A percentile compares a stretch with the other conserved stretches of the same genome.
phyloP scores from a whole-genome alignment of 2,113 vertebrate species.

The Zosterops pallidus region DNA sequence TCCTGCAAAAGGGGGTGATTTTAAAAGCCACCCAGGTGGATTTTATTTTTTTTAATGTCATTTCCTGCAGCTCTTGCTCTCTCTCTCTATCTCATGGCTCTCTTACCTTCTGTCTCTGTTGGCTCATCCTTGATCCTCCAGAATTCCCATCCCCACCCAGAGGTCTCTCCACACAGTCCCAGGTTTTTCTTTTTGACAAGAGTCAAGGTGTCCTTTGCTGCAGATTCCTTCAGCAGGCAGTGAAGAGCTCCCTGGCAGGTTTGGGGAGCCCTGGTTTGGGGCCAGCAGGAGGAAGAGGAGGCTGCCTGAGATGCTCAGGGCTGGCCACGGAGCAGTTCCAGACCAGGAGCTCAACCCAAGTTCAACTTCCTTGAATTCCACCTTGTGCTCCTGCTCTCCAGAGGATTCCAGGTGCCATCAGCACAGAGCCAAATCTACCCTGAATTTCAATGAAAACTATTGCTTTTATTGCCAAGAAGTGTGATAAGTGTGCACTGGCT shows the following conservation, averaged over 20 bases:
- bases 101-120: neutral
- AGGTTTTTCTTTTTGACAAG: neutral
- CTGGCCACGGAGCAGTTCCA: neutral
- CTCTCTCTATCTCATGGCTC: neutral
- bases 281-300: neutral
- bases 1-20: neutral
- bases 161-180: neutral
- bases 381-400: neutral
- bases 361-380: neutral
- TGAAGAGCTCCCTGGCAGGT: neutral
- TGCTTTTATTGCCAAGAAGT: constrained; percentile 58
- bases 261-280: neutral
- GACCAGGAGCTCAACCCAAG: neutral
- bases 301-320: neutral
- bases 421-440: constrained; percentile 3
- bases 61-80: neutral
- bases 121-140: neutral
- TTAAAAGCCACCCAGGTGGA: neutral
- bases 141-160: neutral
- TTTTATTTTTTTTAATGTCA: neutral
- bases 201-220: neutral
- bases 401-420: neutral
- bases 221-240: neutral
- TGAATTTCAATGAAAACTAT: constrained; percentile 58
- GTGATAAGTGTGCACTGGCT: neutral